phyloP scores from a whole-genome alignment of 2,797 vertebrate species.

The Betta splendens region DNA sequence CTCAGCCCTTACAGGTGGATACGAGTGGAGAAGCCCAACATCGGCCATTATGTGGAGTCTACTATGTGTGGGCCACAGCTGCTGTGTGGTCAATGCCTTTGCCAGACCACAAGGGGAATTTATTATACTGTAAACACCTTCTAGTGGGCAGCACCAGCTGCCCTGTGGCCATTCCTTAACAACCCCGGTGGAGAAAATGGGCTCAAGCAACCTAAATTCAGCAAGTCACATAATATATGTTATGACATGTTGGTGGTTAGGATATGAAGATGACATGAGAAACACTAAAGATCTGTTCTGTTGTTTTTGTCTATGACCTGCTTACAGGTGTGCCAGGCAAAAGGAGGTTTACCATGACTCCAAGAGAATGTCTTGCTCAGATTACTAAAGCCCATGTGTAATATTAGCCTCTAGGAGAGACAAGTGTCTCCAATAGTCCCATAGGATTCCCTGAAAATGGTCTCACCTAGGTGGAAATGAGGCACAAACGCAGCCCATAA shows the following conservation, averaged over 20 bases:
- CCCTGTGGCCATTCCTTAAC: slow-evolving; percentile 14
- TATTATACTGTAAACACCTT: slow-evolving; percentile 25
- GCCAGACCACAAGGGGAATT: slow-evolving; percentile 34
- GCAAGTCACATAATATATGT: slow-evolving; percentile 7
- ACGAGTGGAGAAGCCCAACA: slow-evolving; percentile 28
- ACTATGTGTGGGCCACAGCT: slow-evolving; percentile 39
- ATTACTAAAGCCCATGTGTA: slow-evolving; percentile 3
- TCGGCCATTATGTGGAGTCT: slow-evolving; percentile 28
- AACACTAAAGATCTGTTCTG: too few species aligned
- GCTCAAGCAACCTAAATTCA: slow-evolving; percentile 11
- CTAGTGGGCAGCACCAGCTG: slow-evolving; percentile 12
- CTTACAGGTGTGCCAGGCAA: background rate
- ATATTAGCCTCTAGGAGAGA: background rate
- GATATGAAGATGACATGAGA: slow-evolving; percentile 49
- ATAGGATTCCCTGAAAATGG: slow-evolving; percentile 3
- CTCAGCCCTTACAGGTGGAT: slow-evolving; percentile 46
- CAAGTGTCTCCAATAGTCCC: background rate
- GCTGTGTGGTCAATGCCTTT: slow-evolving; percentile 40
- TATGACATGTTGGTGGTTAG: slow-evolving; percentile 25
- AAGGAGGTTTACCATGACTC: background rate
- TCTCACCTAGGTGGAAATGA: slow-evolving; percentile 12
- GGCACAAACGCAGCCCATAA: slow-evolving; percentile 14
- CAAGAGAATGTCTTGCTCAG: slow-evolving; percentile 22
- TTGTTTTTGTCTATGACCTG: too few species aligned
- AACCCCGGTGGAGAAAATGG: slow-evolving; percentile 19